Evolutionary conservation across 2,888 invertebrate genomes (phyloP), one percentile per base, ranked within the genome.

Genomic region (Pasiphila rectangulata): DNA sequence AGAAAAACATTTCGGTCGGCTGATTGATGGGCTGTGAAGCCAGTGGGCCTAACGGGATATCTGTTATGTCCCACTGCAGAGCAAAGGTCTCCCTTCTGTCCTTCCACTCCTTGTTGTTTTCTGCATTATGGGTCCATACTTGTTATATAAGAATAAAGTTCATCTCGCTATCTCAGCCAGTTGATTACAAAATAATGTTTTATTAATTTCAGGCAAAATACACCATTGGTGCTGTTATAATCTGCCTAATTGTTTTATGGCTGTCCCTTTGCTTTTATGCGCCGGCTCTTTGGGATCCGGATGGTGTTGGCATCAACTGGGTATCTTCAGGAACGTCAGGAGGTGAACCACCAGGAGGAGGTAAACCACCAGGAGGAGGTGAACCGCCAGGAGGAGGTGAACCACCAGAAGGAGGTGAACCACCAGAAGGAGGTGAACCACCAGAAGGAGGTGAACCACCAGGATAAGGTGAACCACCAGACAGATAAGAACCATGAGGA

Each of bases 131-230:
- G n/a, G n/a, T n/a, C n/a, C n/a, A n/a, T n/a, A n/a, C n/a, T n/a
- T n/a, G n/a, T n/a, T n/a, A n/a, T n/a, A n/a, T n/a, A n/a, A n/a
- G n/a, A n/a, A n/a, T n/a, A n/a, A n/a, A n/a, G n/a, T n/a, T n/a
- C n/a, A n/a, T n/a, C n/a, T n/a, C n/a, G n/a, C 21, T n/a, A 2
- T 21, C 21, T n/a, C 7, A 21, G 2, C n/a, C 1, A n/a, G 7
- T 20, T 7, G 1, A 3, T 4, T 20, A 20, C 7, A 20, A 20
- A 20, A 20, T 2, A 20, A 4, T 13, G 1, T 21, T 2, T 16
- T 35, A 9, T 17, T 30, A 20, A 7, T 24, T 72, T 34, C 65
- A 79, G 79, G 34, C 59, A 1, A 58, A 51, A 34, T 72, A 69
- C 49, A 64, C 67, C 1, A 4, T 73, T 1, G 49, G 67, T 0